These are phyloP conservation scores for Nomada ferruginata DNA, from an alignment of 2,888 invertebrate species.

Conservation along the genomic window DNA sequence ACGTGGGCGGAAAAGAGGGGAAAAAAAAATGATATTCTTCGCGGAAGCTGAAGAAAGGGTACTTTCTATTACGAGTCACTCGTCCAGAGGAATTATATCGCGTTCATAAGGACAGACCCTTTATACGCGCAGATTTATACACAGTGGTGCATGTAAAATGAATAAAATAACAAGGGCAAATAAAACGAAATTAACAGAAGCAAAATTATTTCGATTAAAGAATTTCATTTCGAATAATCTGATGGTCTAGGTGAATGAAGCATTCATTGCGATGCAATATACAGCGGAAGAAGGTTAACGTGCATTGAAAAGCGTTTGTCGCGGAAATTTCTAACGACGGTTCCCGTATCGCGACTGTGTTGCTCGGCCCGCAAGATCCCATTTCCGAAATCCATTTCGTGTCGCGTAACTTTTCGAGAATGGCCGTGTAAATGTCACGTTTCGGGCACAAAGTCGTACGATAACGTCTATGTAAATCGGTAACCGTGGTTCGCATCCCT, in stretches of 20 bases:
- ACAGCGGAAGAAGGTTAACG: not conserved
- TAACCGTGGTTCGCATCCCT: not conserved
- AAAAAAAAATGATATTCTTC: conserved; percentile 15
- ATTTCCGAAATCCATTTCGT: conserved; percentile 34
- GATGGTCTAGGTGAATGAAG: not conserved
- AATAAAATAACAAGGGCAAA: not conserved
- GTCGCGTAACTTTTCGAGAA: conserved; percentile 18
- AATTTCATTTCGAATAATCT: no score
- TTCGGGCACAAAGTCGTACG: conserved; percentile 2
- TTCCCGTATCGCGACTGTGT: conserved; percentile 11
- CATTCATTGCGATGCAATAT: conserved; percentile 8
- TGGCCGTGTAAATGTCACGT: conserved; percentile 13
- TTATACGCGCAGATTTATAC: not conserved
- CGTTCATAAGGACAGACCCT: not conserved
- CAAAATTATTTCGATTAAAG: not conserved
- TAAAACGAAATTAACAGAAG: not conserved
- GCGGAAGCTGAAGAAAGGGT: not conserved
- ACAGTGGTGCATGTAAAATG: no score
- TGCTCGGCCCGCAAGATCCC: not conserved
- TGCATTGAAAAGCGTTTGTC: not conserved
- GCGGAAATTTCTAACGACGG: not conserved
- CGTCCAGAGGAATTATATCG: not conserved
- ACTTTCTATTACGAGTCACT: conserved; percentile 10
- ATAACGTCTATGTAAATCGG: conserved; percentile 19
- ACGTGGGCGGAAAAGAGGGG: not conserved